Percentiles rank a stretch among this genome's conserved stretches.
Conservation (phyloP, 2,888 invertebrate genomes). For the Cephus rjabovi region DNA sequence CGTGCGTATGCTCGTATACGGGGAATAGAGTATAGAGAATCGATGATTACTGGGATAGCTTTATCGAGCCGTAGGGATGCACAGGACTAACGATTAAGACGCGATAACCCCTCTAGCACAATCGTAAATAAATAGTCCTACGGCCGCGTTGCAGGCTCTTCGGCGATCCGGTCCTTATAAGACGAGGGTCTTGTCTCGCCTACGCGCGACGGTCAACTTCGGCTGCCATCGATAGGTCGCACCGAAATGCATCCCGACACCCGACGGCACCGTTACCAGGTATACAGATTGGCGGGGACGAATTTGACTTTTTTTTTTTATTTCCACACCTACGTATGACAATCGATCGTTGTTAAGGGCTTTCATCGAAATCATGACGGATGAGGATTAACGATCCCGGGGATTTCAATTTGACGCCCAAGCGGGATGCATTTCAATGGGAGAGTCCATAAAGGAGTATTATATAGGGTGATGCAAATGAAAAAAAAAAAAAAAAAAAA, state of each 20-base stretch:
- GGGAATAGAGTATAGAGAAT: slow-evolving; percentile 13
- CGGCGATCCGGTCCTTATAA: slow-evolving; percentile 41
- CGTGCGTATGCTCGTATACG: background rate
- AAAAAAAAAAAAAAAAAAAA: background rate
- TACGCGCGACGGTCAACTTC: slow-evolving; percentile 27
- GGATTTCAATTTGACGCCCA: background rate
- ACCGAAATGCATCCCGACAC: background rate
- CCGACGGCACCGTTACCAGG: background rate
- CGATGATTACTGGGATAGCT: slow-evolving; percentile 26
- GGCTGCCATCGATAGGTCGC: background rate
- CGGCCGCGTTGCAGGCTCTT: slow-evolving; percentile 34
- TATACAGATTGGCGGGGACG: background rate
- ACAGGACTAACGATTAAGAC: slow-evolving; percentile 3
- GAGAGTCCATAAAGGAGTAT: background rate
- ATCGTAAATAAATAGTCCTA: slow-evolving; percentile 27
- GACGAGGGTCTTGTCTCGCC: slow-evolving; percentile 40
- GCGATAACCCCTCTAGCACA: background rate
- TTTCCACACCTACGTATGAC: background rate
- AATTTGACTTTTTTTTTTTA: background rate
- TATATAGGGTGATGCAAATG: background rate
- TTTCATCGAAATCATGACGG: background rate
- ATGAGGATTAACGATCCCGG: background rate
- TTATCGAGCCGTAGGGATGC: slow-evolving; percentile 21
- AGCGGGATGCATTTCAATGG: background rate
- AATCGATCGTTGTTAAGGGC: background rate